Percentiles rank a stretch among this genome's conserved stretches.
Conservation (phyloP, 2,888 invertebrate genomes). For the Tetranychus truncatus region DNA sequence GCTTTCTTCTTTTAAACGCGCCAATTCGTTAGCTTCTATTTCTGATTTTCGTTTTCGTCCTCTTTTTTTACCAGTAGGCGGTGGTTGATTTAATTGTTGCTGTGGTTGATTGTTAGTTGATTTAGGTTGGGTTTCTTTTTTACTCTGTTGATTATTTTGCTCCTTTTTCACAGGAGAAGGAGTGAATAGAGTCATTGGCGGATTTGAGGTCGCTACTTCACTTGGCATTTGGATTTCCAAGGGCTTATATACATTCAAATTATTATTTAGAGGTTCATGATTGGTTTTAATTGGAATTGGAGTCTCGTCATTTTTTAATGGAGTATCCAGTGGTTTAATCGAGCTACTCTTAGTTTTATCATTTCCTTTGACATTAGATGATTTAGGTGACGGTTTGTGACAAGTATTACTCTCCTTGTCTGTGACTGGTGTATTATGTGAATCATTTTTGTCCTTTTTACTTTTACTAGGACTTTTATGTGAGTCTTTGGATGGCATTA, state of each 20-base stretch:
- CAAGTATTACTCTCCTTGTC: not conserved
- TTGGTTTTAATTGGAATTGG: not conserved
- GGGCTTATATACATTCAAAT: not conserved
- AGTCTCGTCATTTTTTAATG: not conserved
- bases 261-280: not conserved
- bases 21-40: not conserved
- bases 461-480: not conserved
- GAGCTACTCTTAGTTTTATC: not conserved
- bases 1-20: not conserved
- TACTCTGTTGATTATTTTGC: not conserved
- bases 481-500: not conserved
- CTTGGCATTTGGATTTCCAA: not conserved
- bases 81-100: not conserved
- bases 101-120: not conserved
- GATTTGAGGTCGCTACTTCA: not conserved
- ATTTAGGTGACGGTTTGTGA: not conserved
- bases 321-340: not conserved
- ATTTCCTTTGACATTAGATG: not conserved
- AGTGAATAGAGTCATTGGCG: not conserved
- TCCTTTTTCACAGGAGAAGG: not conserved
- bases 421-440: not conserved
- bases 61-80: not conserved
- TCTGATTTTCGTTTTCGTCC: not conserved
- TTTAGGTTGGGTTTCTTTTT: not conserved
- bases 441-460: not conserved